phyloP scores from a whole-genome alignment of 2,888 invertebrate genomes.

The Heliconius cydno region DNA sequence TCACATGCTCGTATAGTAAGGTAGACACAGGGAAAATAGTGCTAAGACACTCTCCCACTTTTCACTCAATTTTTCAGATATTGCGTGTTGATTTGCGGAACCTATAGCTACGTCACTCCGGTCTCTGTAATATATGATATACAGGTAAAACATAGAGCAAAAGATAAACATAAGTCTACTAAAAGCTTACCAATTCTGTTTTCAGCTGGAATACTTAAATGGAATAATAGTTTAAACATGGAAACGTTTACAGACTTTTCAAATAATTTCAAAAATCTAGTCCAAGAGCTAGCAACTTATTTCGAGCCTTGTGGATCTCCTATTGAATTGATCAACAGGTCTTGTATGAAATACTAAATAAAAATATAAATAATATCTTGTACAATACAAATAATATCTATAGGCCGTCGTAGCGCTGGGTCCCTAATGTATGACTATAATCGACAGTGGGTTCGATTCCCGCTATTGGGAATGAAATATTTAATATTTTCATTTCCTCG shows the following conservation, averaged over 20 bases:
- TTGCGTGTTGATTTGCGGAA: background rate
- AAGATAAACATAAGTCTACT: background rate
- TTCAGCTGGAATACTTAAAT: conserved; percentile 57
- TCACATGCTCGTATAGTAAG: too few species aligned
- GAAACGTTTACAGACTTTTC: conserved; percentile 53
- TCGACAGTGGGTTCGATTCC: background rate
- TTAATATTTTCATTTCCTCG: background rate
- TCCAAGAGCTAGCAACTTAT: conserved; percentile 57
- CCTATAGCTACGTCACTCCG: background rate
- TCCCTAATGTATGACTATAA: background rate
- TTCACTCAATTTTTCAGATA: background rate
- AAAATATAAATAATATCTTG: background rate
- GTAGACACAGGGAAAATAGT: too few species aligned
- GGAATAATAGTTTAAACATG: conserved; percentile 55
- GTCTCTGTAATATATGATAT: too few species aligned
- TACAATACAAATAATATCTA: background rate
- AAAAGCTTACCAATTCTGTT: background rate
- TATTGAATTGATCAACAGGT: conserved; percentile 56
- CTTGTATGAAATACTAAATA: conserved; percentile 32
- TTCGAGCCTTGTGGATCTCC: conserved; percentile 61
- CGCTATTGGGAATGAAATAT: background rate
- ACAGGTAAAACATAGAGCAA: background rate
- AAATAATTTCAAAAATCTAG: conserved; percentile 52
- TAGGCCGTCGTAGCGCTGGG: background rate
- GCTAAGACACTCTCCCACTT: too few species aligned